Evolutionary conservation across 1,140 invertebrate genomes (phyloP).

Genomic region (Oryctes rhinoceros): DNA sequence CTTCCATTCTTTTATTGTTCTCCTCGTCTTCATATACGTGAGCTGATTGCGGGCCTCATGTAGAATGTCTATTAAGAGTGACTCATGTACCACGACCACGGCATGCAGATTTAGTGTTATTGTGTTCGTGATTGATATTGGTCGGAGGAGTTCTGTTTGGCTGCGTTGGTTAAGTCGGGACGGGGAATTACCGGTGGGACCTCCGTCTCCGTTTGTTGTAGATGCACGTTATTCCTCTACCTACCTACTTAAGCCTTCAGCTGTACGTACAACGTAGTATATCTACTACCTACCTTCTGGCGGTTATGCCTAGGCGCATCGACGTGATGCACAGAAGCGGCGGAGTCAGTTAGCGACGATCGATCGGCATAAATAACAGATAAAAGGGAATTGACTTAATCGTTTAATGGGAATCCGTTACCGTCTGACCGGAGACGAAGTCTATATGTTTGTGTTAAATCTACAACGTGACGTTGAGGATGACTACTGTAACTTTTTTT

Average conservation of each 20-base stretch:
- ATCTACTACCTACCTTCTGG: no score
- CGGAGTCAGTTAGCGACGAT: no score
- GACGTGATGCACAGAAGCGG: no score
- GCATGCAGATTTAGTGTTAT: slow-evolving; percentile 45
- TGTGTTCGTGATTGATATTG: slow-evolving; percentile 41
- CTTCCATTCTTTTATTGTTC: slow-evolving; percentile 11
- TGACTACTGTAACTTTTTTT: no score
- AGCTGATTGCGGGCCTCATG: slow-evolving; percentile 37
- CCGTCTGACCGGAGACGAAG: no score
- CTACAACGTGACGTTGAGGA: no score
- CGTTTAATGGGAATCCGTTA: slow-evolving; percentile 46
- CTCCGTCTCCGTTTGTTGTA: no score
- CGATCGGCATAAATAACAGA: slow-evolving; percentile 49
- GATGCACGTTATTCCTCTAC: no score
- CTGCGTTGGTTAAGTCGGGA: neutral
- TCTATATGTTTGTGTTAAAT: no score
- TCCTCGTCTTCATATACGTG: slow-evolving; percentile 10
- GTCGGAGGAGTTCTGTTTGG: slow-evolving; percentile 12
- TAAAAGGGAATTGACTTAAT: slow-evolving; percentile 52
- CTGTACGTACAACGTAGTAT: no score
- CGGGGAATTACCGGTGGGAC: slow-evolving; percentile 6
- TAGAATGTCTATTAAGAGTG: slow-evolving; percentile 44
- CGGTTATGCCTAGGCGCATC: no score
- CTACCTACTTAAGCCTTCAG: no score
- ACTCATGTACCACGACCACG: slow-evolving; percentile 43